These are phyloP conservation scores for Perca flavescens DNA, from an alignment of 2,113 vertebrate species.

Conservation along the genomic window DNA sequence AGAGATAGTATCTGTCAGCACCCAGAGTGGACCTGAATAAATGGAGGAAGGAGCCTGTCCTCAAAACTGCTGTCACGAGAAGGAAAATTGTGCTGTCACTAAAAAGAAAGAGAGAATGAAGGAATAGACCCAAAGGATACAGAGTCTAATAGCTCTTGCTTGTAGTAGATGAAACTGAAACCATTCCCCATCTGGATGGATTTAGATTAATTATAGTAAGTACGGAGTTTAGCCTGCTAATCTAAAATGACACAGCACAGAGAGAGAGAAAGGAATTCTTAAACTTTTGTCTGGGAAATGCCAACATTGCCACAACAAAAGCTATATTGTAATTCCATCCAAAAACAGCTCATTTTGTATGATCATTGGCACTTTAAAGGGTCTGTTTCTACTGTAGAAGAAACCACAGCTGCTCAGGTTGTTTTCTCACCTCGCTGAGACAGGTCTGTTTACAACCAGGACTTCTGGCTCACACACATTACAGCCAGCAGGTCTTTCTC, in stretches of 20 bases:
- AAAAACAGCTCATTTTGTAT: conserved; percentile 39
- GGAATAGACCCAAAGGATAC: conserved; percentile 37
- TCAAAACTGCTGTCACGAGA: conserved; percentile 32
- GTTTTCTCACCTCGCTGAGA: conserved; percentile 48
- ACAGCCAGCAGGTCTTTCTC: conserved; percentile 14
- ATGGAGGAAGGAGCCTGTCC: conserved; percentile 19
- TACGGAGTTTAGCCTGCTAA: conserved; percentile 51
- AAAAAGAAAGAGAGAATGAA: conserved; percentile 22
- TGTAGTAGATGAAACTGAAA: conserved; percentile 56
- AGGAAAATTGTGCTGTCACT: conserved; percentile 42
- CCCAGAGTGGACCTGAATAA: conserved; percentile 1
- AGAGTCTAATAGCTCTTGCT: conserved; percentile 42
- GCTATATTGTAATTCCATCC: conserved; percentile 41
- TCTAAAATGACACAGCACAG: conserved; percentile 53
- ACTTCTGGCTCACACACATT: conserved; percentile 20
- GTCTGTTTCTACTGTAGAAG: conserved; percentile 15
- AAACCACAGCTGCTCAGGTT: conserved; percentile 33
- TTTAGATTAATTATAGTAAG: conserved; percentile 65
- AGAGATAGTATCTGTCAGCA: conserved; percentile 39
- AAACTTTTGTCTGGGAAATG: conserved; percentile 46
- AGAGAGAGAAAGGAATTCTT: conserved; percentile 22
- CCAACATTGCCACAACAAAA: conserved; percentile 36
- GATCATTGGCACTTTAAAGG: conserved; percentile 22
- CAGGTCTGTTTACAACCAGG: conserved; percentile 45
- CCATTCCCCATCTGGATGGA: conserved; percentile 63